phyloP scores from a whole-genome alignment of 1,140 invertebrate species.

The Nomia melanderi region DNA sequence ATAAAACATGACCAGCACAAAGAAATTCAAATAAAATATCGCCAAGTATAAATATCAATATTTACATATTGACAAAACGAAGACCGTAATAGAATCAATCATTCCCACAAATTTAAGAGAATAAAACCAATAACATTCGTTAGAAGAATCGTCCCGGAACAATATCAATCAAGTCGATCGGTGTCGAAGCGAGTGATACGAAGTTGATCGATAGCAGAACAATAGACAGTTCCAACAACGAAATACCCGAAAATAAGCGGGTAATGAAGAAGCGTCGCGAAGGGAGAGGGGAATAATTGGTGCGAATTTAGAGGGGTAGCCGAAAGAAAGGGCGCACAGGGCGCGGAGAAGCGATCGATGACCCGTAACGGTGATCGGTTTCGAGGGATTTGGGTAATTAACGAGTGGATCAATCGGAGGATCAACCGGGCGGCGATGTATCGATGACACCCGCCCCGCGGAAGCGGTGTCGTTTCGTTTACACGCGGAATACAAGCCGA shows the following conservation, averaged over 20 bases:
- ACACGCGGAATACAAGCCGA: constrained; percentile 43
- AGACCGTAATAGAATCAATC: no score
- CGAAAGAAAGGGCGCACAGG: constrained; percentile 23
- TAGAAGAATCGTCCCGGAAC: no score
- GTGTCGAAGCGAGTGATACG: not conserved
- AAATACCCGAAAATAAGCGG: no score
- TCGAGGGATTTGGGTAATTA: constrained; percentile 61
- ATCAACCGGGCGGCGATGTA: constrained; percentile 53
- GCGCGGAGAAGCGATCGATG: constrained; percentile 46
- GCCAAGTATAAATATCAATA: no score
- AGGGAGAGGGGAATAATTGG: not conserved
- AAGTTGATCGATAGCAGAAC: not conserved
- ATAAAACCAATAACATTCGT: no score
- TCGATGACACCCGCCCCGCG: constrained; percentile 56
- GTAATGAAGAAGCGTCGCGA: constrained; percentile 16
- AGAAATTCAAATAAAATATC: no score
- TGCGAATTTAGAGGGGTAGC: not conserved
- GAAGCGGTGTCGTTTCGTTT: constrained; percentile 63
- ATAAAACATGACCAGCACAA: no score
- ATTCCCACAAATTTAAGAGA: no score
- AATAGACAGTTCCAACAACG: no score
- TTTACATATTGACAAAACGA: no score
- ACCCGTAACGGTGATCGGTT: constrained; percentile 59
- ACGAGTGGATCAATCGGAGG: constrained; percentile 61
- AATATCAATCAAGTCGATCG: not conserved